Conservation (phyloP, 2,797 vertebrate species). For the Oreochromis grahami region DNA sequence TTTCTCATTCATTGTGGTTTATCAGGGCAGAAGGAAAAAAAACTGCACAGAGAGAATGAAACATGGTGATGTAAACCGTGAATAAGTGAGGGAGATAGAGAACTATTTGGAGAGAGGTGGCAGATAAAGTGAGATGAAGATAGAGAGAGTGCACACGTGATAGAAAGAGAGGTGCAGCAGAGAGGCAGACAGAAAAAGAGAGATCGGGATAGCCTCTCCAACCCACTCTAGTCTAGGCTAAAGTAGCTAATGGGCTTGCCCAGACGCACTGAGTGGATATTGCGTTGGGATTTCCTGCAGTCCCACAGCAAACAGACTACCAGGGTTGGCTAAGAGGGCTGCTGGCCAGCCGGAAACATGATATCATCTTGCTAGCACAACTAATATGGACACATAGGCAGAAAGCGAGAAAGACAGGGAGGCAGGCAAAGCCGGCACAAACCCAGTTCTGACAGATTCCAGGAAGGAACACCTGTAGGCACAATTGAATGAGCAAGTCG, state of each 20-base stretch:
- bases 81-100: conserved; percentile 31
- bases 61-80: conserved; percentile 3
- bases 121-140: conserved; percentile 31
- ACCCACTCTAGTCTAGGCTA: conserved; percentile 51
- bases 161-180: conserved; percentile 10
- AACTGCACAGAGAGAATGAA: conserved; percentile 8
- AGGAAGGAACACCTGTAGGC: conserved; percentile 19
- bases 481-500: conserved; percentile 8
- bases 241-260: conserved; percentile 74
- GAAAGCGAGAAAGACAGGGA: not conserved
- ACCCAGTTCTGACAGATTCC: conserved; percentile 2
- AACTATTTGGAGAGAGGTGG: conserved; percentile 20
- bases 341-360: conserved; percentile 61
- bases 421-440: not conserved
- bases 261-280: conserved; percentile 73
- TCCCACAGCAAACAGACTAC: conserved; percentile 71
- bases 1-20: conserved; percentile 44
- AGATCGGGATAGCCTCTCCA: conserved; percentile 55
- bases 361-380: conserved; percentile 58
- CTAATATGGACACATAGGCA: conserved; percentile 32
- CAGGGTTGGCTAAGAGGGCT: conserved; percentile 56
- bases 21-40: not conserved
- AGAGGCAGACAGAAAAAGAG: conserved; percentile 27
- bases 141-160: conserved; percentile 7
- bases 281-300: conserved; percentile 71